These are phyloP conservation scores for Epizoanthus illoricatus DNA, from an alignment of 92 coral and sea anemone species.

Conservation along the genomic window DNA sequence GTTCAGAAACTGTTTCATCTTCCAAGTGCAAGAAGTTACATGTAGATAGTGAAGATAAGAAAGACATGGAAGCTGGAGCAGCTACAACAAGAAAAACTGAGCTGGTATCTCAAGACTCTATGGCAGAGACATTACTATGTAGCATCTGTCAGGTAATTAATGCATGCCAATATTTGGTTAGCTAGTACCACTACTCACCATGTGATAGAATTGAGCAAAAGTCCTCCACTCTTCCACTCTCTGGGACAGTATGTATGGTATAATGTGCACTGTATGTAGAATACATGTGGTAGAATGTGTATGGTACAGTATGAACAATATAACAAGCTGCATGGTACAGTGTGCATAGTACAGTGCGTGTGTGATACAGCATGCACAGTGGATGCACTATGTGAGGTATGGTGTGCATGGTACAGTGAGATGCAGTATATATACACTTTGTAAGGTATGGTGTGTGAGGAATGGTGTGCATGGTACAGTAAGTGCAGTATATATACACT, in stretches of 20 bases:
- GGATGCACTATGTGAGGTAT: too few species aligned
- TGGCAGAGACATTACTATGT: slow-evolving; percentile 78
- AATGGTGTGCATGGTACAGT: neutral
- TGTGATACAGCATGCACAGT: too few species aligned
- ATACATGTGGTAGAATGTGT: neutral
- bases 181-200: neutral
- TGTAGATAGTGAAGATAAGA: neutral
- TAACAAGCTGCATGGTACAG: too few species aligned
- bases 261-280: neutral
- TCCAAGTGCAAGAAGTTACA: slow-evolving; percentile 27
- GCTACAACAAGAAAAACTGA: slow-evolving; percentile 33
- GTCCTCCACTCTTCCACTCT: too few species aligned
- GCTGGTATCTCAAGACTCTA: slow-evolving; percentile 54
- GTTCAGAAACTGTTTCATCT: slow-evolving; percentile 34
- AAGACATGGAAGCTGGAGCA: slow-evolving; percentile 6
- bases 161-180: neutral
- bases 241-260: too few species aligned
- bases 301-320: neutral
- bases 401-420: too few species aligned
- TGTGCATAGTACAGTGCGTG: too few species aligned
- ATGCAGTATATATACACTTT: too few species aligned
- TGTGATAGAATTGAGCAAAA: neutral
- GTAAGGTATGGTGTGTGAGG: neutral
- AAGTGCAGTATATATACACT: too few species aligned
- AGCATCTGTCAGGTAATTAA: slow-evolving; percentile 85